Evolutionary conservation across 2,888 invertebrate species (phyloP).

Genomic region (Aleiodes leptofemur): DNA sequence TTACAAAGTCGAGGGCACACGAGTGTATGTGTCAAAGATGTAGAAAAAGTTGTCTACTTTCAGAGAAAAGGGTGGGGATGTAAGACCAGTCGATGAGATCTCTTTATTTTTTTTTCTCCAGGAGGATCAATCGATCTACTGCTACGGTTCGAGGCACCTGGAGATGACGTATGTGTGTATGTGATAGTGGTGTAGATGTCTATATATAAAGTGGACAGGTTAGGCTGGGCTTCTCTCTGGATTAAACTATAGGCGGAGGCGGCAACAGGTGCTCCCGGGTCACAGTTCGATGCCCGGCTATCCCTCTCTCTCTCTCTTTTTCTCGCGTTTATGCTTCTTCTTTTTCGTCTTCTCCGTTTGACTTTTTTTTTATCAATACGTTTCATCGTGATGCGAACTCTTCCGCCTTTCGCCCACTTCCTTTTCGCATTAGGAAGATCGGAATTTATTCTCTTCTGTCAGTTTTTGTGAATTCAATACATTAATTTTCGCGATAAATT

Average conservation of each 20-base stretch:
- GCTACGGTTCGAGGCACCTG: conserved; percentile 29
- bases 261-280: conserved; percentile 71
- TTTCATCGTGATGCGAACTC: conserved; percentile 25
- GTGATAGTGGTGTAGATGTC: too few species aligned
- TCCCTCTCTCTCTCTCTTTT: conserved; percentile 48
- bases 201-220: conserved; percentile 47
- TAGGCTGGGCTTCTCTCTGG: conserved; percentile 48
- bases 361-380: neutral
- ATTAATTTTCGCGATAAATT: neutral
- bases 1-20: neutral
- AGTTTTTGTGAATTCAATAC: too few species aligned
- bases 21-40: too few species aligned
- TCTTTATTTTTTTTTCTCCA: conserved; percentile 50
- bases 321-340: conserved; percentile 45
- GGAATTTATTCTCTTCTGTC: neutral
- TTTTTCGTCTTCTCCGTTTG: conserved; percentile 19
- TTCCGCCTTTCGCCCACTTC: conserved; percentile 35
- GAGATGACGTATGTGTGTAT: conserved; percentile 1
- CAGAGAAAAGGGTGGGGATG: neutral
- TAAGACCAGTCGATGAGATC: conserved; percentile 46
- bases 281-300: conserved; percentile 70
- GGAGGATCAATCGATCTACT: conserved; percentile 12
- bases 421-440: conserved; percentile 16
- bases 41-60: neutral
- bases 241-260: conserved; percentile 64